A percentile compares a stretch with the other conserved stretches of the same genome.
Evolutionary conservation across 2,888 invertebrate genomes (phyloP).

Genomic region (Temnothorax ravouxi): DNA sequence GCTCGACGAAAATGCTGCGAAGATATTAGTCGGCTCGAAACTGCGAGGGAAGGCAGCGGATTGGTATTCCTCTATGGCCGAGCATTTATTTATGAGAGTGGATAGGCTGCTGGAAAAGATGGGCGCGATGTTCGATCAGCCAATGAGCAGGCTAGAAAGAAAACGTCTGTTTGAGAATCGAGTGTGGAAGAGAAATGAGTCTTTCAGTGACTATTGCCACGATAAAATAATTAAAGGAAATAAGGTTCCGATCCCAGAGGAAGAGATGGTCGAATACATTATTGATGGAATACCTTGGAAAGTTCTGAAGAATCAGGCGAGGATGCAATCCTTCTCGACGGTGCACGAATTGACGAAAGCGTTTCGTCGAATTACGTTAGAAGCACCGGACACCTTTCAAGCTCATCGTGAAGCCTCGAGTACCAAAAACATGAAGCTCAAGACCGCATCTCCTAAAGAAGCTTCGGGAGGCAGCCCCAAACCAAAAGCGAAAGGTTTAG

Average conservation of each 20-base stretch:
- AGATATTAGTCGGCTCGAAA: background rate
- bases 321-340: background rate
- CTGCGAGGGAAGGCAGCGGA: background rate
- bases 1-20: background rate
- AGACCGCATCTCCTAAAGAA: background rate
- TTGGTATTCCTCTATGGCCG: background rate
- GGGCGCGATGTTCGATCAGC: background rate
- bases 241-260: background rate
- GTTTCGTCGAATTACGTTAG: background rate
- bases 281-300: background rate
- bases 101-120: background rate
- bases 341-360: background rate
- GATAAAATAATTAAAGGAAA: background rate
- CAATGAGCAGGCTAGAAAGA: background rate
- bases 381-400: background rate
- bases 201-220: background rate
- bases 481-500: background rate
- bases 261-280: background rate
- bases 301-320: background rate
- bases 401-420: background rate
- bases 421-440: background rate
- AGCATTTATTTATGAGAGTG: background rate
- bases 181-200: background rate
- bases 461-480: no score
- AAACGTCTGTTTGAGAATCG: background rate